Base-by-base conservation (phyloP, 2,888 invertebrate genomes). In the Metacarcinus magister region DNA sequence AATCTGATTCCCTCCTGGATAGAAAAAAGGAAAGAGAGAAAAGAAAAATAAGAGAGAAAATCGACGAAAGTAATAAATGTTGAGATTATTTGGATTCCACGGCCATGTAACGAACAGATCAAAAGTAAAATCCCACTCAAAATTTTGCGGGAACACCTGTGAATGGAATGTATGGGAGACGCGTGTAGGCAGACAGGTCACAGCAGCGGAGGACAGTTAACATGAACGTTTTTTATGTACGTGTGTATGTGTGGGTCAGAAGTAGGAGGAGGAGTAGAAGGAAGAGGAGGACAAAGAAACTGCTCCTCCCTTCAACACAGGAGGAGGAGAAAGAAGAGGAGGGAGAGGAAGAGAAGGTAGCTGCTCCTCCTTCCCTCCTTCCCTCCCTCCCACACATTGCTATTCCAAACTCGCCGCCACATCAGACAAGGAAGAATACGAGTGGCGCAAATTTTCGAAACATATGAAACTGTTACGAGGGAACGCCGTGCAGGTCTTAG, bases 371-470 rank as follows among this genome's bases (percentile, higher is more conserved):
- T 3, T 87, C 87, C 28, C 28, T 87, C 87, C 87, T 39, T 87
- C 1, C 10, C 39, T n/a, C 19, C 46, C n/a, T 92, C 46, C 46
- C 46, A 19, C 92, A 10, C 23, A 92, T 48, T 92, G 39, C 39
- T 39, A 87, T 87, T 87, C 87, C 87, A 19, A 32, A n/a, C 87
- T 10, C 13, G 39, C 19, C 32, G 39, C 87, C 87, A 87, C 87
- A 87, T 87, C 87, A 87, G 87, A 39, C 87, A 87, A 16, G 39
- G 87, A 32, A 87, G 87, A 87, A 87, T 39, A 87, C 87, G 87
- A 87, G 87, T 4, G 3, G 39, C 87, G 87, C 87, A 87, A 87
- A 87, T 87, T 87, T 87, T 87, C 87, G 39, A 39, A 87, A 87
- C 87, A 87, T 87, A 87, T 87, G 39, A 87, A 87, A 32, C 87